phyloP scores from a whole-genome alignment of 2,888 invertebrate species.

The Lepidochitona cinerea region DNA sequence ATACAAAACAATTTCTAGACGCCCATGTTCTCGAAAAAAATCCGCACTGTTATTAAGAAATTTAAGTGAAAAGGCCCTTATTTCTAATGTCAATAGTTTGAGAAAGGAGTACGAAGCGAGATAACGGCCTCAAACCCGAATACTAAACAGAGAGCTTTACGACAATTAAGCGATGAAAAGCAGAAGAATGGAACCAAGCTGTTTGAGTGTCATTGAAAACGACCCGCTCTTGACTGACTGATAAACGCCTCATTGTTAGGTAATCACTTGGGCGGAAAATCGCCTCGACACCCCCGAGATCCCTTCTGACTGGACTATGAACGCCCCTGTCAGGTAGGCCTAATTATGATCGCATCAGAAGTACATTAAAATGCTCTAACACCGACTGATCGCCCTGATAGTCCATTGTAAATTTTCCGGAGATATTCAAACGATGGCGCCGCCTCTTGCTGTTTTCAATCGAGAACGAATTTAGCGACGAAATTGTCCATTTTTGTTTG shows the following conservation, averaged over 20 bases:
- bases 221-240: background rate
- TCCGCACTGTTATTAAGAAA: too few species aligned
- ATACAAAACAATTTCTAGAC: too few species aligned
- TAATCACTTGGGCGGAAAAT: conserved; percentile 2
- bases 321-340: background rate
- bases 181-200: background rate
- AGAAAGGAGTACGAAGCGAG: background rate
- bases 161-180: background rate
- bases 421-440: background rate
- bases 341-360: background rate
- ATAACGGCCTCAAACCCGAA: background rate
- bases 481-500: too few species aligned
- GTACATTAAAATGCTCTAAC: background rate
- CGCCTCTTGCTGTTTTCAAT: background rate
- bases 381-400: background rate
- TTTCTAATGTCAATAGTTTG: background rate
- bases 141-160: background rate
- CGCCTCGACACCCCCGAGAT: background rate
- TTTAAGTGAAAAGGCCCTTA: background rate
- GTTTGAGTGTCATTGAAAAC: background rate
- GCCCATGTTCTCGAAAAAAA: too few species aligned
- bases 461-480: too few species aligned
- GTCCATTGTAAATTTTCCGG: background rate
- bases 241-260: background rate
- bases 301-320: background rate